Percentiles rank a stretch among this genome's conserved stretches.
These are phyloP conservation scores for Limnothrissa miodon DNA, from an alignment of 2,113 vertebrate species.

Conservation along the genomic window DNA sequence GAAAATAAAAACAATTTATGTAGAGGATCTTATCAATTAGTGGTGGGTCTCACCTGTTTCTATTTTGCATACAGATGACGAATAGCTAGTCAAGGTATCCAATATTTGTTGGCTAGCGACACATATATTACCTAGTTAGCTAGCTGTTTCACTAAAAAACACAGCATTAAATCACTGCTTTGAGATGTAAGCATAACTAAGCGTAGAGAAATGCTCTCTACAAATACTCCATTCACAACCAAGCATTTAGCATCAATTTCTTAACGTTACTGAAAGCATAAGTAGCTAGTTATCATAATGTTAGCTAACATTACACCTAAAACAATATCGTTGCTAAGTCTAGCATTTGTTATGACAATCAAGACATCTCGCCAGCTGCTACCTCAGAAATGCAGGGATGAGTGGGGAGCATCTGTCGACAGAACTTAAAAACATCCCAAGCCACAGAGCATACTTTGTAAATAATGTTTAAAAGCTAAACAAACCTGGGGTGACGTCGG, in stretches of 20 bases:
- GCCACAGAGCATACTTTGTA: neutral
- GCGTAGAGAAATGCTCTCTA: neutral
- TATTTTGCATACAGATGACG: slow-evolving; percentile 13
- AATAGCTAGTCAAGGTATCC: slow-evolving; percentile 6
- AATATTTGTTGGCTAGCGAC: neutral
- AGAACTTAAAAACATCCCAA: neutral
- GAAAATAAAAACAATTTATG: neutral
- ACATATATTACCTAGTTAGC: neutral
- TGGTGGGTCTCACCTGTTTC: neutral
- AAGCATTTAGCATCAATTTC: neutral
- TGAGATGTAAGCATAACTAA: neutral
- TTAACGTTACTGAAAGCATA: neutral
- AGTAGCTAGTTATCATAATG: neutral
- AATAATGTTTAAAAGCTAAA: neutral
- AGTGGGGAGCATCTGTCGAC: neutral
- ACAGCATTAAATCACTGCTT: neutral
- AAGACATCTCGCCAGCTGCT: slow-evolving; percentile 7
- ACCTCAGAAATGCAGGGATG: neutral
- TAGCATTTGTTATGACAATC: slow-evolving; percentile 16
- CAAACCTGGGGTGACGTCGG: slow-evolving; percentile 7
- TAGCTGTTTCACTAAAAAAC: neutral
- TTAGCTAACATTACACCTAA: neutral
- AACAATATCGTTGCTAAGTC: slow-evolving; percentile 3
- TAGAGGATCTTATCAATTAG: neutral
- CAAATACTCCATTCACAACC: neutral